Evolutionary conservation across 1,140 invertebrate species (phyloP).

Genomic region (Bombus balteatus): DNA sequence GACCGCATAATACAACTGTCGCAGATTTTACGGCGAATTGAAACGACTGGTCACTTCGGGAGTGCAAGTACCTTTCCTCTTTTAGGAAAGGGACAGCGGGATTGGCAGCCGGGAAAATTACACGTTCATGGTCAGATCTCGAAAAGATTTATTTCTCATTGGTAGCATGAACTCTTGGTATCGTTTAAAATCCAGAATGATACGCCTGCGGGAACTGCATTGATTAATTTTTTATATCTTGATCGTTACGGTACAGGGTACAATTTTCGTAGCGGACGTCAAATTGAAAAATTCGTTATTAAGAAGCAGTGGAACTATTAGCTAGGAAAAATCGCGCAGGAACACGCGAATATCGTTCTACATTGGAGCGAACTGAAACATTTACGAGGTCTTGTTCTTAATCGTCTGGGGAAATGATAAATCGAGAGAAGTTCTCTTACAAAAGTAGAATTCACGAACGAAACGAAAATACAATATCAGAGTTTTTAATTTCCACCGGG

Average conservation of each 20-base stretch:
- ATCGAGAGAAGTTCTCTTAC: not conserved
- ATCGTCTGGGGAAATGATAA: not conserved
- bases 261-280: slow-evolving; percentile 13
- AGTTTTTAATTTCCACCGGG: not conserved
- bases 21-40: not conserved
- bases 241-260: not conserved
- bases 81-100: not conserved
- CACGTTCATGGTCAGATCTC: slow-evolving; percentile 16
- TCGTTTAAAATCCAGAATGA: not conserved
- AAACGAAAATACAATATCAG: not conserved
- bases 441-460: not conserved
- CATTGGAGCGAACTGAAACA: not conserved
- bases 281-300: slow-evolving; percentile 45
- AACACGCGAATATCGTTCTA: slow-evolving; percentile 24
- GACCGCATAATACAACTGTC: not conserved
- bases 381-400: not conserved
- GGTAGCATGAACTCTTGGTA: not conserved
- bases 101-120: slow-evolving; percentile 47
- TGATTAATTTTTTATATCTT: not conserved
- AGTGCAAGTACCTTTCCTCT: not conserved
- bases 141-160: slow-evolving; percentile 26
- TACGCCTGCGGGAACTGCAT: not conserved
- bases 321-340: slow-evolving; percentile 43
- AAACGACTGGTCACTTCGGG: slow-evolving; percentile 3
- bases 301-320: slow-evolving; percentile 28